These are phyloP conservation scores for Syrista parreyssii DNA, from an alignment of 2,888 invertebrate species.

Conservation along the genomic window DNA sequence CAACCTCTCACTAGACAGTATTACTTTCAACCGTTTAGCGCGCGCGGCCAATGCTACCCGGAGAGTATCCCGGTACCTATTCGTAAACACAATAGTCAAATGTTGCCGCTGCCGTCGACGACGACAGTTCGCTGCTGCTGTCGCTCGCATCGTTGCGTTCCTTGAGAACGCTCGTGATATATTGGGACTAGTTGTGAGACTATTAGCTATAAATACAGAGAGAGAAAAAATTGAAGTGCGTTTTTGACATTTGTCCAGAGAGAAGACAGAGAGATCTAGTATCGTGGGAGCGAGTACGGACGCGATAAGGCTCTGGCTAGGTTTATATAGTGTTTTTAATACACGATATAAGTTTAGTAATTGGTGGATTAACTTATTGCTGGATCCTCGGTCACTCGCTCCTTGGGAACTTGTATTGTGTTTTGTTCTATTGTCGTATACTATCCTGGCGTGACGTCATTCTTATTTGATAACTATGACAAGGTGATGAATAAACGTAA, in stretches of 20 bases:
- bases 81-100: constrained; percentile 24
- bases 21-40: constrained; percentile 60
- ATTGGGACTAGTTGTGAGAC: constrained; percentile 4
- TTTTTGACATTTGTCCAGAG: neutral
- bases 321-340: neutral
- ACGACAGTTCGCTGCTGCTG: constrained; percentile 1
- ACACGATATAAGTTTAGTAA: neutral
- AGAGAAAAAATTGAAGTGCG: neutral
- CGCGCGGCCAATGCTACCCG: constrained; percentile 48
- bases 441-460: neutral
- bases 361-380: neutral
- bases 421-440: neutral
- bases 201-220: neutral
- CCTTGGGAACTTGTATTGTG: neutral
- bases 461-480: constrained; percentile 1
- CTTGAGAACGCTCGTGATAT: constrained; percentile 25
- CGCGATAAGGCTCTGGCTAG: neutral
- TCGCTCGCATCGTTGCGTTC: constrained; percentile 15
- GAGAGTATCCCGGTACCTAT: constrained; percentile 22
- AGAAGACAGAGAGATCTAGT: neutral
- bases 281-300: neutral
- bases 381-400: neutral
- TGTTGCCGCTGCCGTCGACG: constrained; percentile 12
- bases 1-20: constrained; percentile 60
- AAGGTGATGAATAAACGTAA: constrained; percentile 19